Conservation (phyloP, 2,888 invertebrate genomes). For the Melipona bicolor region DNA sequence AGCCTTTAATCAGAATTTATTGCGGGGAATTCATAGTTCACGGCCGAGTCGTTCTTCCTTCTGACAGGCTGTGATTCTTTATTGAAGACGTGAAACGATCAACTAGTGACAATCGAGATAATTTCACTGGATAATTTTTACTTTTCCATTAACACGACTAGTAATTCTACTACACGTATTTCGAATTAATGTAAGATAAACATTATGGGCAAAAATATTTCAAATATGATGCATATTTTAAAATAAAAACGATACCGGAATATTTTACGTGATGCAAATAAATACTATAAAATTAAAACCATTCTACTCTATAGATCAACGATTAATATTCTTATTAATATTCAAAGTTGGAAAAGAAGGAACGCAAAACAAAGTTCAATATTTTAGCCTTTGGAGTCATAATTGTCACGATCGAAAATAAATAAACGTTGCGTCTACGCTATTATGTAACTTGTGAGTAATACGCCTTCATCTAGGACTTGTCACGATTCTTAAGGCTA, state of each 20-base stretch:
- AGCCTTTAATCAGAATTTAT: constrained; percentile 67
- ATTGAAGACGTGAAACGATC: not conserved
- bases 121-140: not conserved
- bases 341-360: not conserved
- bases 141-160: not conserved
- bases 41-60: constrained; percentile 61
- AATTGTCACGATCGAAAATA: not conserved
- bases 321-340: no score
- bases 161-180: no score
- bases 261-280: no score
- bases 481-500: not conserved
- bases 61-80: not conserved
- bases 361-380: not conserved
- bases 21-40: constrained; percentile 72
- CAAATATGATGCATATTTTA: no score
- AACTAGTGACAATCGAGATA: not conserved
- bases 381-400: not conserved
- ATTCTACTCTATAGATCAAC: no score
- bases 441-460: constrained; percentile 1
- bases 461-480: no score
- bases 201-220: no score
- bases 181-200: no score
- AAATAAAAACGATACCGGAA: no score
- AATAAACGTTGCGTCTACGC: not conserved
- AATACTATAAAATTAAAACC: no score